Percentiles rank a stretch among this genome's conserved stretches.
phyloP scores from a whole-genome alignment of 2,797 vertebrate species.

The Macrochelys suwanniensis region DNA sequence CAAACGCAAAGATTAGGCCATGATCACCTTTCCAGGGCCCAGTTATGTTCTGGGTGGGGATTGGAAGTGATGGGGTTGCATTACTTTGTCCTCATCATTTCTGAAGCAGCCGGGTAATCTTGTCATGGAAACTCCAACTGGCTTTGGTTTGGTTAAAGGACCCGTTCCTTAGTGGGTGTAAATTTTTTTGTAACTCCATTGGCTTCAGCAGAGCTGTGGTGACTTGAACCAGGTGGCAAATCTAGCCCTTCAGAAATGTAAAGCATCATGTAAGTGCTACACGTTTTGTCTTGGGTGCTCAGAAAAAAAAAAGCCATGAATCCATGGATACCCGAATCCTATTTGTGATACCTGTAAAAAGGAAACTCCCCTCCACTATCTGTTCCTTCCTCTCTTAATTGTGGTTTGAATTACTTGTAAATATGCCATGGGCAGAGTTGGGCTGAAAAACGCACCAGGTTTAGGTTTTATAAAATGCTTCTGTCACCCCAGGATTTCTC shows the following conservation, averaged over 20 bases:
- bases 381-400: background rate
- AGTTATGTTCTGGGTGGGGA: background rate
- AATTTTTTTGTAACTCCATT: constrained; percentile 34
- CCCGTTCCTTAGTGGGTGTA: constrained; percentile 8
- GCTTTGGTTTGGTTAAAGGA: constrained; percentile 43
- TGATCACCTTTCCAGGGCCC: background rate
- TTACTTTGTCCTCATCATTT: constrained; percentile 13
- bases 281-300: background rate
- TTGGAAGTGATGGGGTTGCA: background rate
- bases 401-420: background rate
- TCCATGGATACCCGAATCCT: background rate
- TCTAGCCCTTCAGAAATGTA: constrained; percentile 9
- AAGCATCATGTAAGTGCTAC: constrained; percentile 4
- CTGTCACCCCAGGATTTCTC: background rate
- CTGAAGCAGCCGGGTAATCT: constrained; percentile 25
- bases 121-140: constrained; percentile 22
- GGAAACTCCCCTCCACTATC: background rate
- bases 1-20: background rate
- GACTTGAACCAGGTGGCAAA: background rate
- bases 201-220: constrained; percentile 12
- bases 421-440: background rate
- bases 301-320: background rate
- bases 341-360: background rate
- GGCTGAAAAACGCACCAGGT: background rate
- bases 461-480: background rate